phyloP scores from a whole-genome alignment of 2,888 invertebrate species.

The Epinotia brunnichana region DNA sequence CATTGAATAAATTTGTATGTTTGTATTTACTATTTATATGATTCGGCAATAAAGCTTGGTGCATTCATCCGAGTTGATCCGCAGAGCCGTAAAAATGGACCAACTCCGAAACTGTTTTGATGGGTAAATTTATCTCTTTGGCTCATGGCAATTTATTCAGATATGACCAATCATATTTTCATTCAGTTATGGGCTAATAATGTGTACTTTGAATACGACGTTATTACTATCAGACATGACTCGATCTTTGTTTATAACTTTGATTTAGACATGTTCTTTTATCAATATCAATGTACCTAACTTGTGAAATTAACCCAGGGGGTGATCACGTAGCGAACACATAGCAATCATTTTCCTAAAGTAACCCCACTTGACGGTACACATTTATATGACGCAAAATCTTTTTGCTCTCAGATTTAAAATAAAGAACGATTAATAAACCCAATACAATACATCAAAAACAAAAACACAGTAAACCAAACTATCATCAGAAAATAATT shows the following conservation, averaged over 20 bases:
- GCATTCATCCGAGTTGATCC: slow-evolving; percentile 40
- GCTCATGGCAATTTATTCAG: slow-evolving; percentile 9
- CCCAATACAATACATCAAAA: too few species aligned
- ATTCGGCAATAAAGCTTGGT: slow-evolving; percentile 41
- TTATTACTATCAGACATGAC: background rate
- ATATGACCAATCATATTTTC: background rate
- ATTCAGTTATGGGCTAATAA: background rate
- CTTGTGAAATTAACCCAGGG: too few species aligned
- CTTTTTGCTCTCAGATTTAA: too few species aligned
- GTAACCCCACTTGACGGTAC: too few species aligned
- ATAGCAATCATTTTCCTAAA: too few species aligned
- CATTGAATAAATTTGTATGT: slow-evolving; percentile 16
- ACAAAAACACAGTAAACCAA: too few species aligned
- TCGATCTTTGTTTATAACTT: background rate
- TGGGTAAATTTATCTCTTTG: slow-evolving; percentile 1
- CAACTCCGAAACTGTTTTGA: slow-evolving; percentile 25
- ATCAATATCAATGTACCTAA: too few species aligned
- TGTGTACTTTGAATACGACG: background rate
- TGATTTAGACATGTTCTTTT: too few species aligned
- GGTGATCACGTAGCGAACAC: too few species aligned
- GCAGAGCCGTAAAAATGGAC: slow-evolving; percentile 30
- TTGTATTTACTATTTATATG: slow-evolving; percentile 33
- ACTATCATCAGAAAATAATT: too few species aligned
- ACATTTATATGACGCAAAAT: too few species aligned
- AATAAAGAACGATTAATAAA: too few species aligned